Percentiles rank a stretch among this genome's conserved stretches.
phyloP scores from a whole-genome alignment of 2,888 invertebrate genomes.

The Ophraella communa region DNA sequence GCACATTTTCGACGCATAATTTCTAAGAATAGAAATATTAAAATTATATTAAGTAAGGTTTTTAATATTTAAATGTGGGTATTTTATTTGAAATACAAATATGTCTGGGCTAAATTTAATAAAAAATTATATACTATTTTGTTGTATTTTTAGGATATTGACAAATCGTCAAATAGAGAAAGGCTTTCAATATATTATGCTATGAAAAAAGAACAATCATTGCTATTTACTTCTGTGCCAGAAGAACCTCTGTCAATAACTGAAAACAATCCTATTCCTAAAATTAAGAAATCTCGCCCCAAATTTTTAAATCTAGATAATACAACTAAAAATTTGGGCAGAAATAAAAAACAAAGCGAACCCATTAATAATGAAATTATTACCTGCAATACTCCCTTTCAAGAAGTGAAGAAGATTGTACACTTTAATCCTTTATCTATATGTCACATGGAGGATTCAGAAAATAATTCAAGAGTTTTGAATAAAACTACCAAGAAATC shows the following conservation, averaged over 20 bases:
- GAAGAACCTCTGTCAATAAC: constrained; percentile 68
- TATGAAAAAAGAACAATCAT: constrained; percentile 80
- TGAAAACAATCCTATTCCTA: constrained; percentile 37
- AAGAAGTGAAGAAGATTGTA: constrained; percentile 71
- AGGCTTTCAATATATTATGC: constrained; percentile 60
- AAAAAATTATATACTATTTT: too few relatives aligned
- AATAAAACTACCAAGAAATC: not conserved
- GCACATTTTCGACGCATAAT: not conserved
- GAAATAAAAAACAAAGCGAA: not conserved
- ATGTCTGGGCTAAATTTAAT: too few relatives aligned
- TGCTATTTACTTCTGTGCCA: constrained; percentile 83
- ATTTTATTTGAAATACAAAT: too few relatives aligned
- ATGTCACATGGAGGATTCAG: constrained; percentile 66
- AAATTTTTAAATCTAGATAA: constrained; percentile 56
- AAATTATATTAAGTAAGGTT: too few relatives aligned
- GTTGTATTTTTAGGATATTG: constrained; percentile 18
- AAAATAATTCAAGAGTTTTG: not conserved
- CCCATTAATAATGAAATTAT: constrained; percentile 63
- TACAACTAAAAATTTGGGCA: constrained; percentile 46
- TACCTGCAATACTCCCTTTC: constrained; percentile 80
- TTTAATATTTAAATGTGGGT: too few relatives aligned
- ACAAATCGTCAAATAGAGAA: constrained; percentile 52
- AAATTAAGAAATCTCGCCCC: constrained; percentile 50
- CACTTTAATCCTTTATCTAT: constrained; percentile 78
- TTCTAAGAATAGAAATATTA: too few relatives aligned